Evolutionary conservation across 2,797 vertebrate genomes (phyloP), one percentile per base, ranked within the genome.

Genomic region (Chloroceryle inda): DNA sequence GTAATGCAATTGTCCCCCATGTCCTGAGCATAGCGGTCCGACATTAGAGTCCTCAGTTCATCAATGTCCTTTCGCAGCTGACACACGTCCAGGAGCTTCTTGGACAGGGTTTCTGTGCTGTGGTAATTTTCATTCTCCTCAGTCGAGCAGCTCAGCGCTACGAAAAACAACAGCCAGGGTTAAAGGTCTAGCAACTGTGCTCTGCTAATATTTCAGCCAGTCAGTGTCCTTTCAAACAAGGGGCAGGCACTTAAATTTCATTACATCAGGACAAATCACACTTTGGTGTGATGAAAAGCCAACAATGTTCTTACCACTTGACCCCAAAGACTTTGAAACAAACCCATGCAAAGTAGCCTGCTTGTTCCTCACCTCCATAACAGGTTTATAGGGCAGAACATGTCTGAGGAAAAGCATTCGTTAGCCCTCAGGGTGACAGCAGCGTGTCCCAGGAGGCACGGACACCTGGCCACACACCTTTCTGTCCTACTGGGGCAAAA

Each of bases 1-100:
- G 99, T 99, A 90, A 99, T 98, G 89, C 99, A 99, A 96, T 97
- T 99, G 95, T 99, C 99, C 52, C 99, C 99, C 99, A 99, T 99
- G 98, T 99, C 99, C 98, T 99, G 99, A 93, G 99, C 99, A 1
- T 99, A 99, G 77, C 98, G 98, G 96, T 99, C 99, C 0, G 99
- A 99, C 95, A 99, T 98, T 47, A 98, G 98, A 81, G 97, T 99
- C 97, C 99, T 98, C 93, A 99, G 97, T 50, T 99, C 99, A 55
- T 99, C 99, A 2, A 99, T 99, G 95, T 99, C 99, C 89, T 98
- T 98, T 71, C 99, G 98, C 82, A 99, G 98, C 97, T 99, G 99
- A 81, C 98, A 97, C 16, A 99, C 98, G 17, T 99, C 99, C 12
- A 96, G 96, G 72, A 99, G 98, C 97, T 98, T 99, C 92, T 98